phyloP scores from a whole-genome alignment of 2,888 invertebrate genomes.

The Cistogaster globosa region DNA sequence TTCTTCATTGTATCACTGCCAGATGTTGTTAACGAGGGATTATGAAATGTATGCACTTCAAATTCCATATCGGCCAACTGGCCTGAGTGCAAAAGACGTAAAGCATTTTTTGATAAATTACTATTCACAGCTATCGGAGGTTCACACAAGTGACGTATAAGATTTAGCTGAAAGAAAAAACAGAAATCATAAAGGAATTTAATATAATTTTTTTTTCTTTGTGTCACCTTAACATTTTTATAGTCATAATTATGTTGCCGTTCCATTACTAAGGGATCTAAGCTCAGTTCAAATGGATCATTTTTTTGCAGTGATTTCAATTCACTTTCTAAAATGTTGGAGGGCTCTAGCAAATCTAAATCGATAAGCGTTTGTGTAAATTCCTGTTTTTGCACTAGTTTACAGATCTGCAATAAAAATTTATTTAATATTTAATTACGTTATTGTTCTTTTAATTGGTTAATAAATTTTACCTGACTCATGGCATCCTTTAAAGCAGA shows the following conservation, averaged over 20 bases:
- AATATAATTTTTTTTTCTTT: background rate
- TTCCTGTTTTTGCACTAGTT: conserved; percentile 86
- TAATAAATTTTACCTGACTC: conserved; percentile 80
- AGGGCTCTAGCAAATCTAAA: conserved; percentile 84
- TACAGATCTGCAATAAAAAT: conserved; percentile 81
- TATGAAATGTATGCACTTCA: conserved; percentile 83
- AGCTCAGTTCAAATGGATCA: conserved; percentile 72
- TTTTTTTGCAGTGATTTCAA: conserved; percentile 74
- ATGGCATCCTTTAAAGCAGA: conserved; percentile 84
- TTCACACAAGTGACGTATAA: conserved; percentile 86
- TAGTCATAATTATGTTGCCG: conserved; percentile 76
- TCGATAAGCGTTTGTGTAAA: conserved; percentile 85
- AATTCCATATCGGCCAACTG: conserved; percentile 87
- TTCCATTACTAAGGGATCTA: conserved; percentile 70
- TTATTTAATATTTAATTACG: no score
- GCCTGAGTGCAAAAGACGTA: conserved; percentile 84
- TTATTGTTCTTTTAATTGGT: background rate
- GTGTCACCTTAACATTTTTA: conserved; percentile 77
- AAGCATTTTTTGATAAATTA: conserved; percentile 85
- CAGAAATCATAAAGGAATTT: background rate
- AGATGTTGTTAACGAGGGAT: background rate
- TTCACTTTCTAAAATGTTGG: conserved; percentile 77
- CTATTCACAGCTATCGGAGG: conserved; percentile 85
- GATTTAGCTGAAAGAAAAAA: conserved; percentile 78
- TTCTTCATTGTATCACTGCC: conserved; percentile 45